phyloP scores from a whole-genome alignment of 2,797 vertebrate genomes.

The Myotis pilosus region DNA sequence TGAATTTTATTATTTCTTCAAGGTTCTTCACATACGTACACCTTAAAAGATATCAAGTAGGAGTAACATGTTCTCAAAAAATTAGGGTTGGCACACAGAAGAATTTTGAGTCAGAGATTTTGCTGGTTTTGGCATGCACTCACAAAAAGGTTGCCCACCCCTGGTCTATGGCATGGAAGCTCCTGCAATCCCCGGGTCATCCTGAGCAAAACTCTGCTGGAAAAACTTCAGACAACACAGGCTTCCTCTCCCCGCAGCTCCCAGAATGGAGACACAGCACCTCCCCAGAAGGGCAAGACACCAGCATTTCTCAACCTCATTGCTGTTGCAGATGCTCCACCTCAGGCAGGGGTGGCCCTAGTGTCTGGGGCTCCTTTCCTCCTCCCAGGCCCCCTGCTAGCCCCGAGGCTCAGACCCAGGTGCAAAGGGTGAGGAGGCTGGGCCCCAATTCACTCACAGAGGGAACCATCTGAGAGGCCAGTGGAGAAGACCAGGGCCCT shows the following conservation, averaged over 20 bases:
- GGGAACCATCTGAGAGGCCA: background rate
- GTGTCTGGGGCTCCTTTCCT: background rate
- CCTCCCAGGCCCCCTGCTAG: background rate
- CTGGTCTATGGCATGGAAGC: background rate
- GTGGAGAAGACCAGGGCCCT: background rate
- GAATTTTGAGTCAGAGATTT: too few species aligned
- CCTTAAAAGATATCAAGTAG: too few species aligned
- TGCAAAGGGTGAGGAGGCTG: background rate
- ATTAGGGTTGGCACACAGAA: too few species aligned
- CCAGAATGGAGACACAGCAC: background rate
- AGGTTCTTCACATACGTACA: too few species aligned
- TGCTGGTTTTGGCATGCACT: too few species aligned
- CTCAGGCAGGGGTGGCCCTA: background rate
- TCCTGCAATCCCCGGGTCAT: accelerated
- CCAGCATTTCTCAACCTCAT: background rate
- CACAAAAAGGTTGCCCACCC: too few species aligned
- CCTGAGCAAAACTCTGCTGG: background rate
- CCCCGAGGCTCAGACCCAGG: background rate
- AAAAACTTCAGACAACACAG: background rate
- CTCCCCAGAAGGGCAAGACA: accelerated
- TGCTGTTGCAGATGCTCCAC: background rate
- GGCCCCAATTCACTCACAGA: background rate
- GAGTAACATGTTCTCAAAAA: too few species aligned
- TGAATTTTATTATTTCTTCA: too few species aligned
- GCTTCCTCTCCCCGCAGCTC: too few species aligned